These are phyloP conservation scores for Amphiprion percula DNA, from an alignment of 2,113 vertebrate genomes.

Conservation along the genomic window DNA sequence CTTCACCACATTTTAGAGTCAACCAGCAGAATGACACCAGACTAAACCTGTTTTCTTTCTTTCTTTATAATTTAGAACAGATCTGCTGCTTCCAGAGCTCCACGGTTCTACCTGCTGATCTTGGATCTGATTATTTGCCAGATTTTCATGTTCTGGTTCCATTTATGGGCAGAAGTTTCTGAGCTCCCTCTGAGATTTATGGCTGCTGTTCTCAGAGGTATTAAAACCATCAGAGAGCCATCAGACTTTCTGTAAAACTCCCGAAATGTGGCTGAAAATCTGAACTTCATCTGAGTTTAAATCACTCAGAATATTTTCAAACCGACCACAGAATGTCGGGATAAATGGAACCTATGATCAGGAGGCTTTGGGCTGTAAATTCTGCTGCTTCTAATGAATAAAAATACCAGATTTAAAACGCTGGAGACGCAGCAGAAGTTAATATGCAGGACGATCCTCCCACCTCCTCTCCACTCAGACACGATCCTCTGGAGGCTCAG, in stretches of 20 bases:
- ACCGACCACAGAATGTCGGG: background rate
- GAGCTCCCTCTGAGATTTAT: conserved; percentile 56
- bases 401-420: conserved; percentile 1
- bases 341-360: conserved; percentile 14
- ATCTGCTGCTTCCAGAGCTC: conserved; percentile 32
- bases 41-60: conserved; percentile 9
- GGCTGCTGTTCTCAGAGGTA: conserved; percentile 38
- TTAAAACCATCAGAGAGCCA: conserved; percentile 47
- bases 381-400: background rate
- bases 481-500: conserved; percentile 31
- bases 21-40: background rate
- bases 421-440: background rate
- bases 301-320: conserved; percentile 8
- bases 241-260: conserved; percentile 18
- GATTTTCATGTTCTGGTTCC: conserved; percentile 49
- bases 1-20: background rate
- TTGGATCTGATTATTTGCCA: conserved; percentile 50
- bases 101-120: conserved; percentile 28
- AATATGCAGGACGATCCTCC: conserved; percentile 52
- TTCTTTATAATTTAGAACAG: conserved; percentile 20
- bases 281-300: conserved; percentile 25
- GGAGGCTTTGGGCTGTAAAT: background rate
- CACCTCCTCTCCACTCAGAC: conserved; percentile 55
- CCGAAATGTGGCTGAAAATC: conserved; percentile 28
- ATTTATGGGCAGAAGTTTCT: conserved; percentile 68